Evolutionary conservation across 2,113 vertebrate species (phyloP), one percentile per base, ranked within the genome.

Genomic region (Crypturellus undulatus): DNA sequence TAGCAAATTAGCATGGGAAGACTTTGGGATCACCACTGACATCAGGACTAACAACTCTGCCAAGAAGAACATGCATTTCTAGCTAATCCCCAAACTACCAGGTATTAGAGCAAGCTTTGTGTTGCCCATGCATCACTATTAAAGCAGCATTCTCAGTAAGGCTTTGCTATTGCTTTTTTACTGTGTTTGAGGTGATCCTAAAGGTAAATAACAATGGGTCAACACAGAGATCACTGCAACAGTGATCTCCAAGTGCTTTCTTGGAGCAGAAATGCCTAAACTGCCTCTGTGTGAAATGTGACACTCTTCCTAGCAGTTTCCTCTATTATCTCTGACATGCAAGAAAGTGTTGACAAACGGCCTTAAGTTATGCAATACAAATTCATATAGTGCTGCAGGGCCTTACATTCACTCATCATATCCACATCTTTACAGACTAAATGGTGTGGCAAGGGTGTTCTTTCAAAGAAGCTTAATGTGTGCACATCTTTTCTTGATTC

Each of bases 111-210:
- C 7, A 7, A 10, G 22, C 0, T 1, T 34, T 24, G 2, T 21
- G 2, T 10, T 68, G 38, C 10, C 43, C 0, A 0, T 5, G n/a
- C 6, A 0, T 13, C 8, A n/a, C n/a, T 25, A 2, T 45, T 34
- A 49, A 19, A 76, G 49, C 17, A 54, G 2, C 2, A 10, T 22
- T 2, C 3, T 79, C 34, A 30, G 43, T 49, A 21, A 63, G 30
- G 3, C 18, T 63, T 49, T 32, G 12, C 45, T 45, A 43, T 15
- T 68, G 65, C 22, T 63, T 93, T 36, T 68, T 81, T 30, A 20
- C 17, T 26, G 34, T 0, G 0, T 43, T 89, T 43, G 26, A 65
- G 32, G 65, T 75, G 73, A 58, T 65, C 28, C 30, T n/a, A 70
- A 62, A 22, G 15, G 1, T 47, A 58, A 79, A 38, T 71, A 8